Conservation (phyloP, 2,888 invertebrate species). For the Macaria liturata region DNA sequence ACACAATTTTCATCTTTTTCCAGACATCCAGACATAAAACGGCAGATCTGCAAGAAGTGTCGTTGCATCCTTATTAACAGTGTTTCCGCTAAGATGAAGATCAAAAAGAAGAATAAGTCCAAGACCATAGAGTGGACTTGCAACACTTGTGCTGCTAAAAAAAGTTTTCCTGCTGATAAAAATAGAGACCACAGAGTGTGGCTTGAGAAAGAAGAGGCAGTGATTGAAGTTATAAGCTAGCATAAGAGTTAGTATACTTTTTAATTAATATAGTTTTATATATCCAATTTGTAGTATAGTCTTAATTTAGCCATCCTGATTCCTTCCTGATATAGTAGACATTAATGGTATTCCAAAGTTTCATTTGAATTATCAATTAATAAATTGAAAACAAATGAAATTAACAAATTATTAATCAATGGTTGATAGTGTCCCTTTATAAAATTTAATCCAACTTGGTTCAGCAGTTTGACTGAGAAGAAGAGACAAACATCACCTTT, state of each 20-base stretch:
- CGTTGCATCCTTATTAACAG: conserved; percentile 77
- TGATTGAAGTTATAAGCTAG: conserved; percentile 66
- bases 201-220: conserved; percentile 77
- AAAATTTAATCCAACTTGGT: too few relatives aligned
- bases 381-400: too few relatives aligned
- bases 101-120: conserved; percentile 68
- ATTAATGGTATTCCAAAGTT: too few relatives aligned
- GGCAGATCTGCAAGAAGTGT: conserved; percentile 84
- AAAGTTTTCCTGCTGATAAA: conserved; percentile 52
- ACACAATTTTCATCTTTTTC: too few relatives aligned
- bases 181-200: conserved; percentile 73
- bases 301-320: too few relatives aligned
- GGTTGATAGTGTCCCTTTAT: too few relatives aligned
- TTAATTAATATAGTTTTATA: not conserved
- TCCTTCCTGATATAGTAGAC: too few relatives aligned
- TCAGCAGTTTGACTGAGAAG: too few relatives aligned
- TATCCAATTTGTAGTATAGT: too few relatives aligned
- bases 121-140: conserved; percentile 77
- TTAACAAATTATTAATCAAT: too few relatives aligned
- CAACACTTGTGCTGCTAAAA: conserved; percentile 54
- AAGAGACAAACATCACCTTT: too few relatives aligned
- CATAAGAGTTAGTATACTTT: conserved; percentile 1
- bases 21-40: conserved; percentile 84
- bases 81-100: conserved; percentile 75
- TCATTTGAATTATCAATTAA: too few relatives aligned